Conservation (phyloP, 2,797 vertebrate species). For the Gadopsis marmoratus region DNA sequence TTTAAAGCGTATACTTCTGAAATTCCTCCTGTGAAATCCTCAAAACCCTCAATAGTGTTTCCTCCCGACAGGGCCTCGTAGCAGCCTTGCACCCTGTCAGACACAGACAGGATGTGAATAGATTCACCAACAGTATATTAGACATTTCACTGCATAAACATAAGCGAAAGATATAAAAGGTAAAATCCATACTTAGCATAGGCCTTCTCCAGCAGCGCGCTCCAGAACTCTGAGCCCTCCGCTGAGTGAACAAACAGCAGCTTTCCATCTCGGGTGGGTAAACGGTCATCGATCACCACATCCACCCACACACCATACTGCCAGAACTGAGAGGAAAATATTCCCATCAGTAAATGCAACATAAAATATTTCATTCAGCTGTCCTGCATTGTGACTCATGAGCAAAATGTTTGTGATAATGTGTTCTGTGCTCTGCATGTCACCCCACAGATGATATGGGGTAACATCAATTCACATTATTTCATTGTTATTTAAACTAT, state of each 20-base stretch:
- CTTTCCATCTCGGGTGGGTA: conserved; percentile 85
- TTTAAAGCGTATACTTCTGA: conserved; percentile 87
- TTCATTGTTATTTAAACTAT: not conserved
- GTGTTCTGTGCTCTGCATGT: not conserved
- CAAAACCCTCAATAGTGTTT: conserved; percentile 90
- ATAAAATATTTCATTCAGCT: not conserved
- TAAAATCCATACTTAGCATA: conserved; percentile 85
- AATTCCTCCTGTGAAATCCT: conserved; percentile 95
- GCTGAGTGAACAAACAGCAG: conserved; percentile 91
- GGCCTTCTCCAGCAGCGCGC: conserved; percentile 88
- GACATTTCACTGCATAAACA: not conserved
- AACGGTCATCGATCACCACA: conserved; percentile 90
- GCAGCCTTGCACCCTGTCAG: conserved; percentile 86
- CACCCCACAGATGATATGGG: no score
- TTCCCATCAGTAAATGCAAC: not conserved
- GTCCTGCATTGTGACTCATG: not conserved
- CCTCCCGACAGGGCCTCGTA: conserved; percentile 92
- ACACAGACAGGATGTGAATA: conserved; percentile 3
- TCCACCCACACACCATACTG: conserved; percentile 93
- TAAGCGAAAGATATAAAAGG: not conserved
- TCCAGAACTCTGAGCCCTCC: conserved; percentile 86
- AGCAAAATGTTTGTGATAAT: not conserved
- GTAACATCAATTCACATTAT: not conserved
- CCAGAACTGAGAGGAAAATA: conserved; percentile 87
- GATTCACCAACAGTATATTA: not conserved